Evolutionary conservation across 1,140 invertebrate genomes (phyloP), one percentile per base, ranked within the genome.

Genomic region (Nebria ingens): DNA sequence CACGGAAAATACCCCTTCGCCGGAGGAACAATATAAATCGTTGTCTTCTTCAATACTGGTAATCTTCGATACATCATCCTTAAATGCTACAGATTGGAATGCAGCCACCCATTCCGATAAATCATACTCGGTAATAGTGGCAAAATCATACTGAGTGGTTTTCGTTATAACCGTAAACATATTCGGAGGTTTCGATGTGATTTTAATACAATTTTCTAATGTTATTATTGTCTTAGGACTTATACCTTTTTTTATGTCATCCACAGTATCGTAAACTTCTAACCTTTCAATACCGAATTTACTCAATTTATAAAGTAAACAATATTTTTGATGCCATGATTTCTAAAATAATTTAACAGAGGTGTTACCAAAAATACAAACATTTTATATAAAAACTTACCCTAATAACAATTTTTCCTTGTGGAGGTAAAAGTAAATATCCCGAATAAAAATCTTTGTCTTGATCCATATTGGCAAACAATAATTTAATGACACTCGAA

Each of bases 121-220:
- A 58, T 89, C 84, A 52, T 77, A 68, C 71, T 87, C 83, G n/a
- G 79, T 80, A 22, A 78, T 73, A 21, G 85, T 79, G 55, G 82
- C 81, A 56, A 91, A 79, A 61, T 88, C 83, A 62, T 89, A 76
- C 12, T 78, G 78, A 13, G 73, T 74, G 51, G 81, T 80, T 71
- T 87, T 89, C 52, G 85, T 89, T 17, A 88, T 78, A 61, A 92
- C 77, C 58, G 74, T 75, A 55, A 83, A 81, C 53, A 72, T 73
- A 59, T 78, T 81, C 17, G 77, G 72, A 68, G 73, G 74, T 68
- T 77, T 75, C 68, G 80, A 77, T 34, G 82, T 81, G 65, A 92
- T 89, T 79, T 91, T 91, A 17, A 91, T 81, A 68, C 89, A 91
- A 67, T 89, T 86, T 73, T 89, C 86, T 29, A 91, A 73, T 1